Percentiles rank a stretch among this genome's conserved stretches.
These are phyloP conservation scores for silkworm (Bombyx mori) DNA, from an alignment of 1,140 invertebrate species.

Conservation along the genomic window DNA sequence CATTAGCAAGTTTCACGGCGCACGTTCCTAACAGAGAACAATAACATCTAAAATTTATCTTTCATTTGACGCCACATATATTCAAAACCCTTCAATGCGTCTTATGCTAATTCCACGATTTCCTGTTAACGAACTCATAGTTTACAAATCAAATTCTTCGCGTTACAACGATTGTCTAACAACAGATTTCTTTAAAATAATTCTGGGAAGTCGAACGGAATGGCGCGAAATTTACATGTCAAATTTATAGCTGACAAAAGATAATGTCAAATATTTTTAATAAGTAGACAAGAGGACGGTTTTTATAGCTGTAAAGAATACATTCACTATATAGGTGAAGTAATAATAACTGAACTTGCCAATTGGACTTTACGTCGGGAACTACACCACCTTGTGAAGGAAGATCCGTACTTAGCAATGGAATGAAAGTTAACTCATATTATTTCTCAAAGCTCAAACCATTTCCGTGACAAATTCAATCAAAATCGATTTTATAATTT, in stretches of 20 bases:
- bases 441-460: too few species aligned
- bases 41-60: conserved; percentile 4
- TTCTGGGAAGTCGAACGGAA: conserved; percentile 21
- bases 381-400: too few species aligned
- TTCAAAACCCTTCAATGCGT: conserved; percentile 36
- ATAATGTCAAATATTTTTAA: too few species aligned
- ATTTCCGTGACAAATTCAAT: too few species aligned
- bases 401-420: too few species aligned
- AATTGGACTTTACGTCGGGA: too few species aligned
- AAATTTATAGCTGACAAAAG: conserved; percentile 29
- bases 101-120: conserved; percentile 55
- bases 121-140: conserved; percentile 33
- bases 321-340: too few species aligned
- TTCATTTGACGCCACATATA: conserved; percentile 16
- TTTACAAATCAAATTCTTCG: conserved; percentile 6
- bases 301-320: neutral
- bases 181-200: conserved; percentile 25
- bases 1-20: conserved; percentile 15
- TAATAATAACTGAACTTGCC: too few species aligned
- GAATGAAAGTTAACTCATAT: too few species aligned
- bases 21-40: too few species aligned
- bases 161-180: conserved; percentile 44
- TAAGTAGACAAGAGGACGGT: too few species aligned
- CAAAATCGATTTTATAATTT: too few species aligned
- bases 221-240: conserved; percentile 38